Evolutionary conservation across 2,888 invertebrate species (phyloP).

Genomic region (Acleris holmiana): DNA sequence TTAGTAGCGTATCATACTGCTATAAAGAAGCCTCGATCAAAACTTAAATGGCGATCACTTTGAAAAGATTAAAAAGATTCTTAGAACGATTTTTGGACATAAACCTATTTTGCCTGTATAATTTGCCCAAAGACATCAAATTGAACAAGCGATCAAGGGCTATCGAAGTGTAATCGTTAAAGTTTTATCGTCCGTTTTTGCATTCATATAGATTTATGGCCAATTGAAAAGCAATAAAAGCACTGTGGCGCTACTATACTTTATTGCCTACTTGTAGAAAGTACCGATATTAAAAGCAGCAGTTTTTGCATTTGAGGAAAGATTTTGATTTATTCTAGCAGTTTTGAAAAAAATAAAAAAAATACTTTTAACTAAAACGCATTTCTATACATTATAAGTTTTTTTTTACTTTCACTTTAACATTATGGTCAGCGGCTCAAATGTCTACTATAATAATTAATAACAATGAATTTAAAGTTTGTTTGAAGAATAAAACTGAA

Average conservation of each 20-base stretch:
- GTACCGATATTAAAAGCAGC: slow-evolving; percentile 16
- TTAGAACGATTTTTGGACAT: not conserved
- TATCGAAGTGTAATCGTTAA: slow-evolving; percentile 37
- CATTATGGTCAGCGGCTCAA: too few species aligned
- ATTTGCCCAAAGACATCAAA: slow-evolving; percentile 30
- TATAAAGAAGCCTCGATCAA: too few species aligned
- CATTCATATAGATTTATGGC: slow-evolving; percentile 51
- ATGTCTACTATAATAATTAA: too few species aligned
- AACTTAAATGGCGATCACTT: too few species aligned
- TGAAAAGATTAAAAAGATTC: not conserved
- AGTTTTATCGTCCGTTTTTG: slow-evolving; percentile 52
- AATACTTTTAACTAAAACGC: too few species aligned
- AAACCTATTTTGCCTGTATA: slow-evolving; percentile 17
- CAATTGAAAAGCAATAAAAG: slow-evolving; percentile 56
- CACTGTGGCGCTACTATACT: slow-evolving; percentile 43
- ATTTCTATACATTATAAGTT: too few species aligned
- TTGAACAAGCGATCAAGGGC: slow-evolving; percentile 37
- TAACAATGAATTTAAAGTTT: too few species aligned
- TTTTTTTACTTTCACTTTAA: too few species aligned
- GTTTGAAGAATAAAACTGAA: too few species aligned
- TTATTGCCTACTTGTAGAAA: slow-evolving; percentile 28
- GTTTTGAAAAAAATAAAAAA: not conserved
- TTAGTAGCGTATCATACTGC: too few species aligned
- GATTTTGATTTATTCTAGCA: not conserved
- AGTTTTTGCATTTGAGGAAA: slow-evolving; percentile 5